phyloP scores from a whole-genome alignment of 2,888 invertebrate genomes.

The Glaucopsyche alexis region DNA sequence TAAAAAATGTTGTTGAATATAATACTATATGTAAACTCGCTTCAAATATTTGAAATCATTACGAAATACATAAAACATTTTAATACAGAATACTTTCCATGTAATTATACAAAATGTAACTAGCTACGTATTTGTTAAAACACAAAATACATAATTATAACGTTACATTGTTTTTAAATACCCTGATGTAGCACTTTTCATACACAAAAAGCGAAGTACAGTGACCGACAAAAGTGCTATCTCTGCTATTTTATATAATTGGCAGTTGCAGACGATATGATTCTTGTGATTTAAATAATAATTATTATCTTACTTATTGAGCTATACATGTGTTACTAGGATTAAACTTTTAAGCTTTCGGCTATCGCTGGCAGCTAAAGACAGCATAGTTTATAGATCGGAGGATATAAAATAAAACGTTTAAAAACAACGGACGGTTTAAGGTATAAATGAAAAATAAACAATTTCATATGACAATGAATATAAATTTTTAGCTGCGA shows the following conservation, averaged over 20 bases:
- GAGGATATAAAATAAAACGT: neutral
- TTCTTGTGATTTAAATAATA: constrained; percentile 35
- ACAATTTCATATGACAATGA: constrained; percentile 3
- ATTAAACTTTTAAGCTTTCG: constrained; percentile 12
- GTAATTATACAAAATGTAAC: constrained; percentile 2
- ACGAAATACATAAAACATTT: neutral
- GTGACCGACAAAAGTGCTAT: constrained; percentile 37
- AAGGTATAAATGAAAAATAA: constrained; percentile 8
- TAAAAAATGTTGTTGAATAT: neutral
- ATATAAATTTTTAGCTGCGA: constrained; percentile 14
- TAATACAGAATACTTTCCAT: constrained; percentile 12
- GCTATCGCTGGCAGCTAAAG: constrained; percentile 23
- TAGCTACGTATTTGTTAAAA: constrained; percentile 2
- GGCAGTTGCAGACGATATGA: constrained; percentile 47
- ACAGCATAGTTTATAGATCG: neutral
- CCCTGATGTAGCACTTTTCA: neutral
- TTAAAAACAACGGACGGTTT: constrained; percentile 20
- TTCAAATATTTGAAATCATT: neutral
- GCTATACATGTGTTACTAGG: constrained; percentile 20
- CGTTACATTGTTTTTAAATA: constrained; percentile 6
- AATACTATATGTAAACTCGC: no score
- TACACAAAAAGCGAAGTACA: constrained; percentile 31
- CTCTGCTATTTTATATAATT: constrained; percentile 39
- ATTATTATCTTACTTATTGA: constrained; percentile 30
- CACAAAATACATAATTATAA: neutral